phyloP scores from a whole-genome alignment of 1,140 invertebrate species.

The Polypedilum vanderplanki region DNA sequence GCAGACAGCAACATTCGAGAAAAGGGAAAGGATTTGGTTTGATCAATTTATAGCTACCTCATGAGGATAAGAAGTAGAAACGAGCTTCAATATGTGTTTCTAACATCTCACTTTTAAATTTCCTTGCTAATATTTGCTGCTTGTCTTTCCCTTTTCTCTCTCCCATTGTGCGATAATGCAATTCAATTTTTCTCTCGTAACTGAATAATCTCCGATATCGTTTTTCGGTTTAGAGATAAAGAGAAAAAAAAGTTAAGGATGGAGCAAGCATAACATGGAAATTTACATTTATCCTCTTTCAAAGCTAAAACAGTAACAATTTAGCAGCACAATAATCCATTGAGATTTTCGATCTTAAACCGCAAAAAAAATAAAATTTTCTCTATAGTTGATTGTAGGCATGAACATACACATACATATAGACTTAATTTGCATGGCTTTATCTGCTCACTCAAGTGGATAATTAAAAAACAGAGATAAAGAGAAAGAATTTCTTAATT shows the following conservation, averaged over 20 bases:
- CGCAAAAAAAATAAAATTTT: not conserved
- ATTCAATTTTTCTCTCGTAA: not conserved
- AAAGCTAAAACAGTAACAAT: not conserved
- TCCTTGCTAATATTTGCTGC: too few species aligned
- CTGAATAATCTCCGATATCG: slow-evolving; percentile 12
- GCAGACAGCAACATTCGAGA: too few species aligned
- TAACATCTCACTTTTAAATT: too few species aligned
- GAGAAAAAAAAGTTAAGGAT: not conserved
- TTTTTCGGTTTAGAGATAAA: not conserved
- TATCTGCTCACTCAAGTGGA: too few species aligned
- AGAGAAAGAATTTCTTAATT: slow-evolving; percentile 10
- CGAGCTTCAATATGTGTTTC: too few species aligned
- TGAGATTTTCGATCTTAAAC: slow-evolving; percentile 8
- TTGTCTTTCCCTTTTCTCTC: not conserved
- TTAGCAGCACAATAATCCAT: not conserved
- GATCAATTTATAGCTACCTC: too few species aligned
- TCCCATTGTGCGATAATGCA: not conserved
- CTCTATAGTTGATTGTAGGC: too few species aligned
- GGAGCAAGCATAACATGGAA: not conserved
- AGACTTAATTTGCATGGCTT: too few species aligned
- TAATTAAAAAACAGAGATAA: not conserved
- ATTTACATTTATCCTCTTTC: not conserved
- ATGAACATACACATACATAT: too few species aligned
- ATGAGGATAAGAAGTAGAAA: too few species aligned
- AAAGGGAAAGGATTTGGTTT: too few species aligned